Evolutionary conservation across 1,140 invertebrate species (phyloP).

Genomic region (Cydia strobilella): DNA sequence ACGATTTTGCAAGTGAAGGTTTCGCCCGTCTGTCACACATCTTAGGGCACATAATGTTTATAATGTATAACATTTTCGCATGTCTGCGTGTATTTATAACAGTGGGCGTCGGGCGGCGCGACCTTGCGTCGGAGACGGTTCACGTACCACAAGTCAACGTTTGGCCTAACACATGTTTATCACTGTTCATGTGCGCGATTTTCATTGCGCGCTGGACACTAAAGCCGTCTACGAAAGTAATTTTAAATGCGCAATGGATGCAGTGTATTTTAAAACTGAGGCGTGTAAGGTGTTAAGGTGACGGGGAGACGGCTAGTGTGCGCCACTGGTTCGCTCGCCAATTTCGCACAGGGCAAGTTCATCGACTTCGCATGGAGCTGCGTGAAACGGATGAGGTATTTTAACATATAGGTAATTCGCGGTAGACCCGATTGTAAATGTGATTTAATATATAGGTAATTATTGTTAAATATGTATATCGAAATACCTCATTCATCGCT

Average conservation of each 20-base stretch:
- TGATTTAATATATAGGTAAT: constrained; percentile 31
- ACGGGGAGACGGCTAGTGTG: constrained; percentile 49
- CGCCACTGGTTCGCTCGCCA: constrained; percentile 60
- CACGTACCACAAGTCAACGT: constrained; percentile 45
- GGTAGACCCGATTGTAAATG: too few relatives aligned
- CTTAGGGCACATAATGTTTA: constrained; percentile 54
- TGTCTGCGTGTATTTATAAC: constrained; percentile 74
- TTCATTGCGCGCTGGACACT: constrained; percentile 44
- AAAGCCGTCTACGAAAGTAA: not conserved
- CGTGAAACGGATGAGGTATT: constrained; percentile 56
- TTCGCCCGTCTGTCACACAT: constrained; percentile 39
- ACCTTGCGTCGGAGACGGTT: constrained; percentile 71
- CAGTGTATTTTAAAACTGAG: not conserved
- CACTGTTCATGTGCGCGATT: constrained; percentile 4
- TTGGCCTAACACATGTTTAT: constrained; percentile 38
- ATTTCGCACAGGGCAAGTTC: constrained; percentile 76
- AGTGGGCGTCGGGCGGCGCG: constrained; percentile 65
- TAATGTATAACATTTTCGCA: constrained; percentile 68
- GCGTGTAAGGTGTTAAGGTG: constrained; percentile 35
- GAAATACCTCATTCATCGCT: constrained; percentile 6
- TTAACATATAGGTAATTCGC: constrained; percentile 25
- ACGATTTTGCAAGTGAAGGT: constrained; percentile 29
- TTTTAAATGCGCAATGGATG: constrained; percentile 41
- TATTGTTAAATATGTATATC: not conserved
- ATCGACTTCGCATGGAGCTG: constrained; percentile 61